Conservation (phyloP, 2,113 vertebrate genomes). For the Rhombomys opimus region DNA sequence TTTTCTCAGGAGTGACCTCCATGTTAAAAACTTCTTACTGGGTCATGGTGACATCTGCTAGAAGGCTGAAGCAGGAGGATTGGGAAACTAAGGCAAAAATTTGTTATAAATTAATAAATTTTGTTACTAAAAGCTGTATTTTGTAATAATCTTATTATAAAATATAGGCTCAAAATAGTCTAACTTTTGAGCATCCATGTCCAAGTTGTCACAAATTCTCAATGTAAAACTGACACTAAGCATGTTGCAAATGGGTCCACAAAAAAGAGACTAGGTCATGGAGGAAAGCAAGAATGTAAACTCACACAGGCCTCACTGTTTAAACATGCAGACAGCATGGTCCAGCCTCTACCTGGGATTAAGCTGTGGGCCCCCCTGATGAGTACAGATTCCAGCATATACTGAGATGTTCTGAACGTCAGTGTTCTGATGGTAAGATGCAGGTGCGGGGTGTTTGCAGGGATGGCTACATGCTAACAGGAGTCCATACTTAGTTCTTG, state of each 20-base stretch:
- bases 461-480: not conserved
- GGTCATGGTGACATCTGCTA: not conserved
- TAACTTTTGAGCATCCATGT: not conserved
- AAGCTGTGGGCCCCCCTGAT: not conserved
- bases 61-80: not conserved
- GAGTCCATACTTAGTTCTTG: fast-evolving
- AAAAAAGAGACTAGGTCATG: not conserved
- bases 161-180: not conserved
- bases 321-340: not conserved
- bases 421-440: not conserved
- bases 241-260: not conserved
- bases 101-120: not conserved
- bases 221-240: not conserved
- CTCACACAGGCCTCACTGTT: not conserved
- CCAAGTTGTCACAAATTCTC: not conserved
- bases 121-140: not conserved
- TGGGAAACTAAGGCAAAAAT: not conserved
- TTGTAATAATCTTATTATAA: not conserved
- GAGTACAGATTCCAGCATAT: not conserved
- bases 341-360: not conserved
- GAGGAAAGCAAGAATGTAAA: not conserved
- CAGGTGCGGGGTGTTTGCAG: not conserved
- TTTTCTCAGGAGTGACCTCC: not conserved
- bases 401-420: not conserved
- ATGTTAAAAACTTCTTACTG: not conserved